Evolutionary conservation across 2,797 vertebrate genomes (phyloP).

Genomic region (Argya squamiceps): DNA sequence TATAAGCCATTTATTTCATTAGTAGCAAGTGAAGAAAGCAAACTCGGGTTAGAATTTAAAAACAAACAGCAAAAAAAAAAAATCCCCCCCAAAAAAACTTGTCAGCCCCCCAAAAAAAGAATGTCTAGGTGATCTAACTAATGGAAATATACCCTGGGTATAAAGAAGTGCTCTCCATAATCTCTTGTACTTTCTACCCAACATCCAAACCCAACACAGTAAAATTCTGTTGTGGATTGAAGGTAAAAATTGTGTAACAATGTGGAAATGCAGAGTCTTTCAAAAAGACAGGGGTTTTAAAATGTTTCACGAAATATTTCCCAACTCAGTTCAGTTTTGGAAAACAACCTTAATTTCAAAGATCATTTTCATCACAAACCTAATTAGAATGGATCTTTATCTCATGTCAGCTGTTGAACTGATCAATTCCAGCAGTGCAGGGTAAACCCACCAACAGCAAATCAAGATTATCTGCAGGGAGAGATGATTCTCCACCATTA

Average conservation of each 20-base stretch:
- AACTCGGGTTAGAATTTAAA: neutral
- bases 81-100: neutral
- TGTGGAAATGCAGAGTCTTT: neutral
- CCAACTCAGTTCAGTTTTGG: neutral
- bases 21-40: neutral
- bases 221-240: neutral
- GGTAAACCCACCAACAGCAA: neutral
- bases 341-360: neutral
- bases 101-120: neutral
- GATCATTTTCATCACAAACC: neutral
- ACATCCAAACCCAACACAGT: fast-evolving
- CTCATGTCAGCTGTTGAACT: neutral
- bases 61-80: too few relatives aligned
- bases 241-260: neutral
- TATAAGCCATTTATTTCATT: neutral
- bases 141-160: neutral
- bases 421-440: neutral
- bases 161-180: neutral
- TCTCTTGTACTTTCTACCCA: neutral
- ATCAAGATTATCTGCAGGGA: neutral
- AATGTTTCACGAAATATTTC: neutral
- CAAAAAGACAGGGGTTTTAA: neutral
- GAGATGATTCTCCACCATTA: neutral
- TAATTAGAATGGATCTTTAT: constrained; percentile 1
- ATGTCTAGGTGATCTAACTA: neutral